Conservation (phyloP, 2,888 invertebrate species). For the Heliconius aoede region DNA sequence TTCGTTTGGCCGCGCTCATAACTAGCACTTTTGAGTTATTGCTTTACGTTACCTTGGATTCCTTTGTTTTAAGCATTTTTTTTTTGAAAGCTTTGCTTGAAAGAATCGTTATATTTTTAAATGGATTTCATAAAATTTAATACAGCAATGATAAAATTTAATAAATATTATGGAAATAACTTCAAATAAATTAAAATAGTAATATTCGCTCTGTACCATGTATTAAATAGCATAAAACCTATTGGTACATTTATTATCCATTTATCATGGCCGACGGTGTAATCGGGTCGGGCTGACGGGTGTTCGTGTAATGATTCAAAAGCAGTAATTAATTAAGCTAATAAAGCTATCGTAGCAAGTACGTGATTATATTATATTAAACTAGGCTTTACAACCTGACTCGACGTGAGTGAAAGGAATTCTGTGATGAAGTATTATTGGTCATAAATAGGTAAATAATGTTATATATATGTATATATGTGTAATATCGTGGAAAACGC, state of each 20-base stretch:
- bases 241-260: slow-evolving; percentile 47
- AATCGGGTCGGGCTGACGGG: slow-evolving; percentile 49
- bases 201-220: not conserved
- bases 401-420: slow-evolving; percentile 20
- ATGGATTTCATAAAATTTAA: not conserved
- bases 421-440: slow-evolving; percentile 9
- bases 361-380: slow-evolving; percentile 30
- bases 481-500: no score
- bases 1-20: slow-evolving; percentile 66
- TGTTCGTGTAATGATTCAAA: slow-evolving; percentile 71
- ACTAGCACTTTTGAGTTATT: slow-evolving; percentile 72
- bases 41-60: slow-evolving; percentile 63
- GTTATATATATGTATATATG: not conserved
- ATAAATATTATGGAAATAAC: not conserved
- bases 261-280: slow-evolving; percentile 72
- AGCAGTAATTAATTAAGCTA: slow-evolving; percentile 69
- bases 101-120: slow-evolving; percentile 37
- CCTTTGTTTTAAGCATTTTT: slow-evolving; percentile 60
- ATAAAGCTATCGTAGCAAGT: slow-evolving; percentile 43
- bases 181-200: not conserved
- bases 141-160: not conserved
- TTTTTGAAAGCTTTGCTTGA: slow-evolving; percentile 47
- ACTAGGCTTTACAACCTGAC: slow-evolving; percentile 5
- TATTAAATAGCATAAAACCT: slow-evolving; percentile 26
- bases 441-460: not conserved